A percentile compares a stretch with the other conserved stretches of the same genome.
Conservation (phyloP, 1,140 invertebrate species). For the Calycopis cecrops region DNA sequence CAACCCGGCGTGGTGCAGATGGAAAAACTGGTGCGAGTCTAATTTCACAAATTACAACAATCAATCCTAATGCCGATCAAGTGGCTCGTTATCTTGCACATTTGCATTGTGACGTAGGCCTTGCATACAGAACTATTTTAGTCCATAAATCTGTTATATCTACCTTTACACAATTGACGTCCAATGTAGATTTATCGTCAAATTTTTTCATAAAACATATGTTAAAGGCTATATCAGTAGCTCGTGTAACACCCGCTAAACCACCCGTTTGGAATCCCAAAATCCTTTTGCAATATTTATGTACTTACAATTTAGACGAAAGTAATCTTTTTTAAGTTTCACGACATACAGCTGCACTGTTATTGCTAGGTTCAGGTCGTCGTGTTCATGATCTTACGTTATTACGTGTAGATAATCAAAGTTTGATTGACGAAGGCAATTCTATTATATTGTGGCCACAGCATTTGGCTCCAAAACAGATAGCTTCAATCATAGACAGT, state of each 20-base stretch:
- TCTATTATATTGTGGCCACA: too few species aligned
- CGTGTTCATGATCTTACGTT: neutral
- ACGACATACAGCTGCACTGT: neutral
- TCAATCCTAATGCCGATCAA: too few species aligned
- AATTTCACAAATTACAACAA: too few species aligned
- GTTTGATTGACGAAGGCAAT: too few species aligned
- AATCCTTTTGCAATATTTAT: neutral
- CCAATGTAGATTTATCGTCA: neutral
- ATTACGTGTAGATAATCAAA: neutral
- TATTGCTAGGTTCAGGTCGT: neutral
- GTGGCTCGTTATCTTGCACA: too few species aligned
- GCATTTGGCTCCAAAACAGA: too few species aligned
- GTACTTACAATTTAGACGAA: neutral
- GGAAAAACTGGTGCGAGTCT: too few species aligned
- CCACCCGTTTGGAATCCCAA: neutral
- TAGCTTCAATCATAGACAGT: too few species aligned
- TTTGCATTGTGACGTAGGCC: slow-evolving; percentile 14
- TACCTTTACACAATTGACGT: slow-evolving; percentile 16
- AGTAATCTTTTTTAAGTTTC: neutral
- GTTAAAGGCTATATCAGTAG: neutral
- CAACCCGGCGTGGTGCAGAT: too few species aligned
- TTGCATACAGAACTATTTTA: slow-evolving; percentile 29
- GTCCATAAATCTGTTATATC: slow-evolving; percentile 29
- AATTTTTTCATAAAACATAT: neutral
- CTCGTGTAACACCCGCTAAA: neutral